Evolutionary conservation across 2,888 invertebrate genomes (phyloP).

Genomic region (Troides aeacus): DNA sequence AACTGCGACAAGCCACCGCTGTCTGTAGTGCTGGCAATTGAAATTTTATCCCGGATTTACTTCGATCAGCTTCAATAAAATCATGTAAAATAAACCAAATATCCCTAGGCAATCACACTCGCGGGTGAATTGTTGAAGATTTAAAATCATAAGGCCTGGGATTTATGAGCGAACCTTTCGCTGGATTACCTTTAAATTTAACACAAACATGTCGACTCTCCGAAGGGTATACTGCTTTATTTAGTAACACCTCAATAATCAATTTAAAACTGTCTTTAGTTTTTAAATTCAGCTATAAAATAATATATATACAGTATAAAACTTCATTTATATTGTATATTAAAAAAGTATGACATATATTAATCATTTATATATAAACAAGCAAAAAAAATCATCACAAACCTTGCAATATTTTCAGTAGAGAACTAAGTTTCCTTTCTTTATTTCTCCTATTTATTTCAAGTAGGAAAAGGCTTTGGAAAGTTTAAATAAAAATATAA

Average conservation of each 20-base stretch:
- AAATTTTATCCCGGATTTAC: slow-evolving; percentile 77
- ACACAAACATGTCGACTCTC: slow-evolving; percentile 6
- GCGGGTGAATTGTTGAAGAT: slow-evolving; percentile 42
- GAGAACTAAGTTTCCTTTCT: too few relatives aligned
- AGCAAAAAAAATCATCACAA: too few relatives aligned
- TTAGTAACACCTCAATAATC: not conserved
- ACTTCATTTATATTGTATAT: too few relatives aligned
- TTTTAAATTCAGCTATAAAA: too few relatives aligned
- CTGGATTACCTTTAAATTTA: slow-evolving; percentile 27
- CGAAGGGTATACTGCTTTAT: not conserved
- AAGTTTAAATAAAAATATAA: too few relatives aligned
- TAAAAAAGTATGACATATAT: too few relatives aligned
- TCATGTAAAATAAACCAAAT: slow-evolving; percentile 69
- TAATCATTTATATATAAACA: too few relatives aligned
- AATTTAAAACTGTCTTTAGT: too few relatives aligned
- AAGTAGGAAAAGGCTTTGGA: too few relatives aligned
- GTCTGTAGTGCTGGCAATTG: slow-evolving; percentile 74
- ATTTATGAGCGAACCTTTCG: slow-evolving; percentile 44
- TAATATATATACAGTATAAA: too few relatives aligned
- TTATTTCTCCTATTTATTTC: too few relatives aligned
- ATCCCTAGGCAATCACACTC: slow-evolving; percentile 39
- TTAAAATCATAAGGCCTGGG: slow-evolving; percentile 57
- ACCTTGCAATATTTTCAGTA: too few relatives aligned
- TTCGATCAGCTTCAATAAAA: slow-evolving; percentile 67
- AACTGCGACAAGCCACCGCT: slow-evolving; percentile 65